Conservation (phyloP, 2,888 invertebrate species). For the Latheticus oryzae region DNA sequence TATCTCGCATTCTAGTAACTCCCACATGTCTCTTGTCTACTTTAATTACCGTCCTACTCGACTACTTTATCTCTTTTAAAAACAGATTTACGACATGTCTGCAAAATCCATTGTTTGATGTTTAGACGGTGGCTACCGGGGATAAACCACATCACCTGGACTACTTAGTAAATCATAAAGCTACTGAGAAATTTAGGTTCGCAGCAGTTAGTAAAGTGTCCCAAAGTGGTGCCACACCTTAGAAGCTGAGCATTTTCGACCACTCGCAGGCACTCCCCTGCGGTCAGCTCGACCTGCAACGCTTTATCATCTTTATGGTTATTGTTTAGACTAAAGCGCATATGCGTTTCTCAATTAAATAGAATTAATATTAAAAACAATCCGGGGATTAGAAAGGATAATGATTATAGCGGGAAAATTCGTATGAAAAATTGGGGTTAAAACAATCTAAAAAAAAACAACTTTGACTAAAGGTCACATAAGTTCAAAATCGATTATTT, state of each 20-base stretch:
- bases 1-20: too few species aligned
- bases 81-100: neutral
- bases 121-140: conserved; percentile 13
- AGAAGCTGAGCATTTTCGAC: conserved; percentile 27
- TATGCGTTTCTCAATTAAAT: conserved; percentile 39
- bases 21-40: too few species aligned
- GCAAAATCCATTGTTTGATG: conserved; percentile 25
- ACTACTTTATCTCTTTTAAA: too few species aligned
- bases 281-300: conserved; percentile 37
- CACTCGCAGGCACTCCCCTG: conserved; percentile 37
- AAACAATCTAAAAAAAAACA: too few species aligned
- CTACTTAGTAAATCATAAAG: conserved; percentile 32
- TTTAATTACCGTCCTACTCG: too few species aligned
- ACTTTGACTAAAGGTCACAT: too few species aligned
- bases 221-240: conserved; percentile 35
- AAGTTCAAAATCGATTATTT: too few species aligned
- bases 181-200: conserved; percentile 25
- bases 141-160: conserved; percentile 30
- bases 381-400: conserved; percentile 31
- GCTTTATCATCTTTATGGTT: conserved; percentile 41
- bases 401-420: conserved; percentile 25
- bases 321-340: conserved; percentile 35
- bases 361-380: conserved; percentile 42
- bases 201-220: conserved; percentile 32
- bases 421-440: conserved; percentile 28